Evolutionary conservation across 2,888 invertebrate genomes (phyloP).

Genomic region (Morinoia aosen): DNA sequence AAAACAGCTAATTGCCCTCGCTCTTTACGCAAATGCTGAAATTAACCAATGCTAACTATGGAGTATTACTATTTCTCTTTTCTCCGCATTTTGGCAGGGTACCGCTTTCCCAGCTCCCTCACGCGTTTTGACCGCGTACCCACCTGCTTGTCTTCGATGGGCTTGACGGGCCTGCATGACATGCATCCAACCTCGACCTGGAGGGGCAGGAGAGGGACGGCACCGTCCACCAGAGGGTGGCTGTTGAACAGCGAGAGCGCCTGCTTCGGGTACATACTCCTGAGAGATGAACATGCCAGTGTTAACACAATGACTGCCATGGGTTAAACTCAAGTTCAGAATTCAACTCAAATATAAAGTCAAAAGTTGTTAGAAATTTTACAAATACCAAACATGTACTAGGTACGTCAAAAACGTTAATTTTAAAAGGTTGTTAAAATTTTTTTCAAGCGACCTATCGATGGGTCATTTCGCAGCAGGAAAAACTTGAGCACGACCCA

Average conservation of each 20-base stretch:
- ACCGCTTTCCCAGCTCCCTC: neutral
- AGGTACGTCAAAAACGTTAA: no score
- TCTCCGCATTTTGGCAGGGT: neutral
- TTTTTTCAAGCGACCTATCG: no score
- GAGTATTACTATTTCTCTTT: no score
- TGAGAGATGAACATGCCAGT: neutral
- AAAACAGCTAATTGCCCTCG: neutral
- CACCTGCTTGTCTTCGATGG: constrained; percentile 1
- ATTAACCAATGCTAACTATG: no score
- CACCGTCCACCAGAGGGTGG: constrained; percentile 63
- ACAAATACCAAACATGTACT: no score
- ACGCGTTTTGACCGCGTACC: neutral
- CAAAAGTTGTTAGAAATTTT: no score
- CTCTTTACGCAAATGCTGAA: neutral
- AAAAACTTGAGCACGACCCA: no score
- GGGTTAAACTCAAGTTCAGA: no score
- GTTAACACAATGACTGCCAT: neutral
- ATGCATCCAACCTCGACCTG: constrained; percentile 66
- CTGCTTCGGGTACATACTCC: constrained; percentile 58
- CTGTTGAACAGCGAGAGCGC: constrained; percentile 60
- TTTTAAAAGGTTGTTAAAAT: no score
- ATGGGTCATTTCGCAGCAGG: no score
- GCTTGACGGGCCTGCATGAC: constrained; percentile 56
- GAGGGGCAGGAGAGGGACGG: constrained; percentile 64
- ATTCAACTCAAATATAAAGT: no score